phyloP scores from a whole-genome alignment of 2,888 invertebrate species.

The Troides oblongomaculatus region DNA sequence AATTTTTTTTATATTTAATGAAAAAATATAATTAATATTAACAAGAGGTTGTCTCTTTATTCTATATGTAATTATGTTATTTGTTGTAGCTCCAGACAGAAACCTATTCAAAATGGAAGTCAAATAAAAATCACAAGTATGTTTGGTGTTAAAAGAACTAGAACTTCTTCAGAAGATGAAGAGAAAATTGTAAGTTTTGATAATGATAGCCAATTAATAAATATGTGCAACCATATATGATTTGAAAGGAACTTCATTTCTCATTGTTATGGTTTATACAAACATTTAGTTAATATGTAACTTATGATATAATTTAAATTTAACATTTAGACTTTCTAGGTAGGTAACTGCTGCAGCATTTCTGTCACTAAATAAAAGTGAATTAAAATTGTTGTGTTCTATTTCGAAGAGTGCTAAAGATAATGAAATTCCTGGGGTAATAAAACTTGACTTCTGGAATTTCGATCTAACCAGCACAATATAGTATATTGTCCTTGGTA shows the following conservation, averaged over 20 bases:
- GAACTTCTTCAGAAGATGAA: conserved; percentile 41
- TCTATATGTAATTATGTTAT: background rate
- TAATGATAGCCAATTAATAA: background rate
- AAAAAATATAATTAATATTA: too few relatives aligned
- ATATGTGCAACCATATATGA: background rate
- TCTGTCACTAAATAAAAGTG: too few relatives aligned
- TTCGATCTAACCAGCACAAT: too few relatives aligned
- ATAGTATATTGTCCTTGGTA: too few relatives aligned
- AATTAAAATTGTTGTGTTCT: too few relatives aligned
- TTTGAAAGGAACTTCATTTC: too few relatives aligned
- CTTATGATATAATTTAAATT: background rate
- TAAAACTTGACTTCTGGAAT: too few relatives aligned
- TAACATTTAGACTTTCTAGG: background rate
- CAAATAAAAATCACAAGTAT: conserved; percentile 53
- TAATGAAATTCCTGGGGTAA: too few relatives aligned
- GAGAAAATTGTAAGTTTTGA: conserved; percentile 20
- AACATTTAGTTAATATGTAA: too few relatives aligned
- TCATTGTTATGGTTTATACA: too few relatives aligned
- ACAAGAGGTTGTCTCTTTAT: conserved; percentile 20
- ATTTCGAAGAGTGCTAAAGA: too few relatives aligned
- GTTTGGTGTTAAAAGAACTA: conserved; percentile 50
- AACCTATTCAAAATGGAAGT: conserved; percentile 41
- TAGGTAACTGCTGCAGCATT: too few relatives aligned
- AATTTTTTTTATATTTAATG: background rate
- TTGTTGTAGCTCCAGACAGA: conserved; percentile 39